Evolutionary conservation across 1,140 invertebrate species (phyloP).

Genomic region (Helicoverpa zea): DNA sequence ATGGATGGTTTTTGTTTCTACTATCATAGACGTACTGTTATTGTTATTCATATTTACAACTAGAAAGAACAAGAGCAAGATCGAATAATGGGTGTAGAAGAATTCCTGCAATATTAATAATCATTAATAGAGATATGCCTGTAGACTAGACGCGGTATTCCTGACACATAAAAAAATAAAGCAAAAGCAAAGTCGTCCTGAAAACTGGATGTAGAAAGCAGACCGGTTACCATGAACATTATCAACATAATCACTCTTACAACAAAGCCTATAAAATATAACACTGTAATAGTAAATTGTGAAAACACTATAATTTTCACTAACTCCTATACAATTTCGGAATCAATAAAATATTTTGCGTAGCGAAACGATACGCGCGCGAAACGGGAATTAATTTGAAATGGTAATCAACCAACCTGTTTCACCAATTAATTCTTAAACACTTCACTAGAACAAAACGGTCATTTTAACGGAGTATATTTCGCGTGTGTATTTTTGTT

Average conservation of each 20-base stretch:
- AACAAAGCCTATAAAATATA: not conserved
- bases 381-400: not conserved
- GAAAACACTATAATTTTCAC: not conserved
- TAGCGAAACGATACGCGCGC: too few relatives aligned
- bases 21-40: too few relatives aligned
- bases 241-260: conserved; percentile 7
- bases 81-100: too few relatives aligned
- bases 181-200: not conserved
- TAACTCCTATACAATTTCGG: not conserved
- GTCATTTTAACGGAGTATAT: conserved; percentile 5
- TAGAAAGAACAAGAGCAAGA: too few relatives aligned
- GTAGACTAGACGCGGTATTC: too few relatives aligned
- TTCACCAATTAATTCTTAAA: not conserved
- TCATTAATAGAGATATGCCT: too few relatives aligned
- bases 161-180: not conserved
- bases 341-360: not conserved
- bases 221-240: not conserved
- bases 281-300: not conserved
- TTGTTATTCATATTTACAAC: too few relatives aligned
- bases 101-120: too few relatives aligned
- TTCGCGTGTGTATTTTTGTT: conserved; percentile 10
- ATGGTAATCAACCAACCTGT: conserved; percentile 29
- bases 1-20: too few relatives aligned
- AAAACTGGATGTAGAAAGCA: conserved; percentile 6
- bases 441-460: conserved; percentile 14